These are phyloP conservation scores for Andrena marginata DNA, from an alignment of 2,888 invertebrate species.

Conservation along the genomic window DNA sequence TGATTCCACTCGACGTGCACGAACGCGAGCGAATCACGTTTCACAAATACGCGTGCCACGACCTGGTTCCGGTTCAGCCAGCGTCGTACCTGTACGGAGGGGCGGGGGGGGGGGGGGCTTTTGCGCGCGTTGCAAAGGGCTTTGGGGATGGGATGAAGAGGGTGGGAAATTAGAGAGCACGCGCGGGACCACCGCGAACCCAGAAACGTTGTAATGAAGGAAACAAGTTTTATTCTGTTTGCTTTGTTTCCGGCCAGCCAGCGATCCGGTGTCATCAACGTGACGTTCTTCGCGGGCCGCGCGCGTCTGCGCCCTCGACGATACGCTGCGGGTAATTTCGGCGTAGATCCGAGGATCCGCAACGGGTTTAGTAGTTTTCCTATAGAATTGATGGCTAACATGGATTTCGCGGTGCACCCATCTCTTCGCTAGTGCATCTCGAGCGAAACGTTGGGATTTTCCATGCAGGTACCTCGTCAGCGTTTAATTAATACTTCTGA, in stretches of 20 bases:
- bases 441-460: background rate
- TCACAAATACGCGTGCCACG: conserved; percentile 55
- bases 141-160: conserved; percentile 23
- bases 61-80: conserved; percentile 48
- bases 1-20: conserved; percentile 44
- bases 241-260: conserved; percentile 29
- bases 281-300: conserved; percentile 11
- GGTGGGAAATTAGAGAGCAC: conserved; percentile 52
- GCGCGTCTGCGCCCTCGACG: background rate
- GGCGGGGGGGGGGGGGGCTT: background rate
- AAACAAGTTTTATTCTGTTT: conserved; percentile 53
- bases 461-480: too few relatives aligned
- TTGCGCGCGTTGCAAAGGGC: conserved; percentile 27
- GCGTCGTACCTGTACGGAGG: conserved; percentile 21
- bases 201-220: conserved; percentile 54
- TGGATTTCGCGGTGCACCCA: background rate
- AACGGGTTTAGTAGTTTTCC: background rate
- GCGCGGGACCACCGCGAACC: conserved; percentile 8
- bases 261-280: conserved; percentile 46
- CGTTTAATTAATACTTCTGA: background rate
- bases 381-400: background rate
- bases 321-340: background rate
- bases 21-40: conserved; percentile 60
- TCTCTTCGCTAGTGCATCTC: background rate
- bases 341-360: background rate